Conservation (phyloP, 2,797 vertebrate species). For the Amazonetta brasiliensis region DNA sequence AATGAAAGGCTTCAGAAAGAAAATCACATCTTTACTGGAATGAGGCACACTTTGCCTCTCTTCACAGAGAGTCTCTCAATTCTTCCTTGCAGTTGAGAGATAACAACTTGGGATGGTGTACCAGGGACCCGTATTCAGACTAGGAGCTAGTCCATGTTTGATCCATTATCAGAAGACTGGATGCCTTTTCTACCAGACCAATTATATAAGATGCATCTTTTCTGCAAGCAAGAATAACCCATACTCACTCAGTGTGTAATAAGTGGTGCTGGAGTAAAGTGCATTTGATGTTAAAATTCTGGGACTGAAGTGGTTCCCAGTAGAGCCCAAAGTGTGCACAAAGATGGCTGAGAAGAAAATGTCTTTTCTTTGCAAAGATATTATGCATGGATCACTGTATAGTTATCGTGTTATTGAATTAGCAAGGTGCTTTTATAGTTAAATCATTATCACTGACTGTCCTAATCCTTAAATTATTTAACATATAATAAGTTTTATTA, state of each 20-base stretch:
- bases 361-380: not conserved
- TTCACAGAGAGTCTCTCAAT: not conserved
- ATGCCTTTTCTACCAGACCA: not conserved
- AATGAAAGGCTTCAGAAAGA: not conserved
- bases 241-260: not conserved
- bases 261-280: not conserved
- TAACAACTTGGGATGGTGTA: too few species aligned
- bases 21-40: not conserved
- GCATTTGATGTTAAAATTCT: not conserved
- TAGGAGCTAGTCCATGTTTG: not conserved
- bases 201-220: rapidly evolving
- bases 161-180: not conserved
- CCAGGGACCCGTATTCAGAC: not conserved
- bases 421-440: not conserved
- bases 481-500: not conserved
- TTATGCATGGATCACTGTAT: not conserved
- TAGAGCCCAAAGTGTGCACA: not conserved
- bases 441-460: not conserved
- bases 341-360: not conserved
- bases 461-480: not conserved
- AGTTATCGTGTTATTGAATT: not conserved
- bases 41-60: not conserved
- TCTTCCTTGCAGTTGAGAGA: not conserved
- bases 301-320: not conserved
- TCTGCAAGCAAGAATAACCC: not conserved